These are phyloP conservation scores for Amiota communis DNA, from an alignment of 2,888 invertebrate species.

Conservation along the genomic window DNA sequence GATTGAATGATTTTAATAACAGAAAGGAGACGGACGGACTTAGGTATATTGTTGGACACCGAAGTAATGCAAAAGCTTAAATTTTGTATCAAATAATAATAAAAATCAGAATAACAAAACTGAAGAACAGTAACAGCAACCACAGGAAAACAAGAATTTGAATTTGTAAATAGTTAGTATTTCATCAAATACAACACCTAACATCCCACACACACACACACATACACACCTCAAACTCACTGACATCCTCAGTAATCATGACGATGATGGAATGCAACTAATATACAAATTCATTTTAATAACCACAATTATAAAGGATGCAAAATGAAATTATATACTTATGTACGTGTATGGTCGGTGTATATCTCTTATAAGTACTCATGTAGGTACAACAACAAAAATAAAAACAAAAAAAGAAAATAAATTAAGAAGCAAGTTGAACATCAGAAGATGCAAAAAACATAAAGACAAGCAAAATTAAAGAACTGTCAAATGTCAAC, in stretches of 20 bases:
- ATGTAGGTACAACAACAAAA: slow-evolving; percentile 37
- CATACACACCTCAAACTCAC: no score
- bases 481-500: slow-evolving; percentile 28
- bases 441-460: slow-evolving; percentile 33
- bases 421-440: slow-evolving; percentile 34
- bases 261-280: not conserved
- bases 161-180: slow-evolving; percentile 25
- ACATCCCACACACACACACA: no score
- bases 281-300: slow-evolving; percentile 34
- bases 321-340: slow-evolving; percentile 16
- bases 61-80: no score
- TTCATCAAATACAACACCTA: not conserved
- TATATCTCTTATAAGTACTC: slow-evolving; percentile 29
- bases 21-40: no score
- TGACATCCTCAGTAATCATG: no score
- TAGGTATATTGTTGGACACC: no score
- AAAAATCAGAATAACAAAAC: slow-evolving; percentile 33
- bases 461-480: slow-evolving; percentile 40
- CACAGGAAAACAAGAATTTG: not conserved
- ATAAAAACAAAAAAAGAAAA: no score
- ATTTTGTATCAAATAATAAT: slow-evolving; percentile 18
- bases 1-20: no score
- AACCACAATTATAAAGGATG: no score
- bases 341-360: slow-evolving; percentile 24
- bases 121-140: no score